Conservation (phyloP, 2,888 invertebrate species). For the Trissolcus japonicus region DNA sequence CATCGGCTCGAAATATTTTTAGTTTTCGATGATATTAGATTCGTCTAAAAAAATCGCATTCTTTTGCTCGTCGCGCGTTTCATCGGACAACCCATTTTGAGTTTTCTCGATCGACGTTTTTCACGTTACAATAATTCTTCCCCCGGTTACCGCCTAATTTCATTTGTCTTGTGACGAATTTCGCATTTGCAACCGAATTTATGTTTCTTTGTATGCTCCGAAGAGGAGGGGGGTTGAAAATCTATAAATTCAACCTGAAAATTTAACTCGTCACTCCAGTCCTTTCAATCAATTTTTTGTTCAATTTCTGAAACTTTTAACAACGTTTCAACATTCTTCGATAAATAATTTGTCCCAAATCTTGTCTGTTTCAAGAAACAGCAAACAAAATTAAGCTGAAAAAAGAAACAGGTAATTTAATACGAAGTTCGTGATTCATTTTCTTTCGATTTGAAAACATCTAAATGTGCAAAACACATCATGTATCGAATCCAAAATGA, state of each 20-base stretch:
- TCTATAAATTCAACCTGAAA: neutral
- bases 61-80: conserved; percentile 49
- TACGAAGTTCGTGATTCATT: no score
- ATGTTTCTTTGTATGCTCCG: neutral
- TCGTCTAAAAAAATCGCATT: conserved; percentile 64
- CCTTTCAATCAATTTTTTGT: neutral
- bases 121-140: conserved; percentile 12
- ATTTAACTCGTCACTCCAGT: neutral
- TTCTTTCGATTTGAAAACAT: no score
- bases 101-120: conserved; percentile 28
- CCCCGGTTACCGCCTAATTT: neutral
- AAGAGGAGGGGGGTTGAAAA: neutral
- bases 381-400: no score
- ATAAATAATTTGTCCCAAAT: no score
- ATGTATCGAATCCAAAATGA: no score
- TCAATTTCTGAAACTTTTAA: neutral
- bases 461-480: no score
- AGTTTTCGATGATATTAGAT: conserved; percentile 67
- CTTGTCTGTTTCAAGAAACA: no score
- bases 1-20: conserved; percentile 68
- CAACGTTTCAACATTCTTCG: neutral
- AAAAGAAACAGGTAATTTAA: no score
- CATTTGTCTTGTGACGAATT: neutral
- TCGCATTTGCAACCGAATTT: neutral
- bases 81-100: conserved; percentile 35